These are phyloP conservation scores for Drosophila prosaltans DNA, from an alignment of 1,140 invertebrate species.

Conservation along the genomic window DNA sequence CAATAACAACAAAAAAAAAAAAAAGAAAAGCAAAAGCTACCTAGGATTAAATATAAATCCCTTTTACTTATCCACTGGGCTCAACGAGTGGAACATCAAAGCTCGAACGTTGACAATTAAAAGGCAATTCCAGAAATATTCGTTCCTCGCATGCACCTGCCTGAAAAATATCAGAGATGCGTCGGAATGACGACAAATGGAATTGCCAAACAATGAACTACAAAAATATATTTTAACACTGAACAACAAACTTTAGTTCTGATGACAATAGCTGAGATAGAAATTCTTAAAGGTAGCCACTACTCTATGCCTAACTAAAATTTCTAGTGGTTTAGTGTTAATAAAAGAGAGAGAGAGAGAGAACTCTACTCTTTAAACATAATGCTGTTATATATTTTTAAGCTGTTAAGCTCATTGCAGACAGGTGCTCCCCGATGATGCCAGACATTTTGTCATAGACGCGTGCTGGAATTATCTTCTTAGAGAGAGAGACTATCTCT, in stretches of 20 bases:
- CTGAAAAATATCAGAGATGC: conserved; percentile 4
- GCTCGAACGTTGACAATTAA: conserved; percentile 6
- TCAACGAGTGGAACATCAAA: conserved; percentile 10
- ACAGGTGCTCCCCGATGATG: conserved; percentile 14
- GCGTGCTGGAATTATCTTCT: conserved; percentile 12
- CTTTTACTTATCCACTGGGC: not conserved
- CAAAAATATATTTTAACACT: not conserved
- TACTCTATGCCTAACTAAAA: no score
- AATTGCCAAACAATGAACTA: conserved; percentile 3
- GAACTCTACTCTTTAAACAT: no score
- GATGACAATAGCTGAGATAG: no score
- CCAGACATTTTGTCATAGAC: conserved; percentile 19
- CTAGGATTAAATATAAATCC: conserved; percentile 1
- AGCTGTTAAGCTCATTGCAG: conserved; percentile 12
- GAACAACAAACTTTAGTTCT: not conserved
- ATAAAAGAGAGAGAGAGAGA: no score
- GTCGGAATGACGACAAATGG: not conserved
- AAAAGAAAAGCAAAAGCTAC: not conserved
- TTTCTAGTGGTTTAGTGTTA: no score
- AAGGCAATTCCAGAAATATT: conserved; percentile 3
- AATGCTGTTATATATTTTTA: conserved; percentile 12
- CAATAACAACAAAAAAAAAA: no score
- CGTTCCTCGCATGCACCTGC: conserved; percentile 5
- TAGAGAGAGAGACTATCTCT: not conserved
- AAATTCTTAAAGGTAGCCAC: no score